Evolutionary conservation across 2,797 vertebrate genomes (phyloP), one percentile per base, ranked within the genome.

Genomic region (Karalla daura): DNA sequence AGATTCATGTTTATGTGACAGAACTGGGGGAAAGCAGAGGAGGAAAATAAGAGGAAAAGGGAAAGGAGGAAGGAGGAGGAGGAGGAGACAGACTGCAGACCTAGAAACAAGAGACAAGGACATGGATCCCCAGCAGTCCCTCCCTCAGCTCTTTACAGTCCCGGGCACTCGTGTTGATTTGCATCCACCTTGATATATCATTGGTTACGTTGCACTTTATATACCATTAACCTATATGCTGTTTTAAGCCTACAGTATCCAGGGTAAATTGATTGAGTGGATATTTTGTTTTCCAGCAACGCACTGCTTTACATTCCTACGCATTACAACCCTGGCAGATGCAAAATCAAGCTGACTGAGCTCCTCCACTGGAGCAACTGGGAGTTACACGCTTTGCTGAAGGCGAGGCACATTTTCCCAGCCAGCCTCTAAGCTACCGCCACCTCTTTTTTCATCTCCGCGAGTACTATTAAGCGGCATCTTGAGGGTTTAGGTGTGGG

Each of bases 1-100:
- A 54, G 52, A 76, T 80, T 77, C 66, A 74, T 61, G 73, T 79
- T 69, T 65, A 77, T 81, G 63, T 85, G 83, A 80, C 83, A 85
- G 74, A 89, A 78, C 55, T 84, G 46, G 66, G 65, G 64, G 66
- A 82, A 67, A 69, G 58, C 41, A 78, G 43, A 45, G 40, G 61
- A 54, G 30, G 17, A 39, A 61, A 61, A 67, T 11, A 24, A 32
- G 54, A 37, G 35, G 25, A 59, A 35, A 44, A n/a, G 24, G 45
- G 36, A 7, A 10, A 21, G 37, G 28, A 50, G 20, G 40, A 59
- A 44, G 25, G 25, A 47, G 18, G 9, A 68, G 53, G 40, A 56
- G 49, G 55, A 61, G 23, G 40, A 74, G 50, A 60, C 47, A 74
- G 53, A 28, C 23, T 40, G 33, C 50, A 81, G 70, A 71, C 55